Evolutionary conservation across 2,888 invertebrate species (phyloP).

Genomic region (Steromphala cineraria): DNA sequence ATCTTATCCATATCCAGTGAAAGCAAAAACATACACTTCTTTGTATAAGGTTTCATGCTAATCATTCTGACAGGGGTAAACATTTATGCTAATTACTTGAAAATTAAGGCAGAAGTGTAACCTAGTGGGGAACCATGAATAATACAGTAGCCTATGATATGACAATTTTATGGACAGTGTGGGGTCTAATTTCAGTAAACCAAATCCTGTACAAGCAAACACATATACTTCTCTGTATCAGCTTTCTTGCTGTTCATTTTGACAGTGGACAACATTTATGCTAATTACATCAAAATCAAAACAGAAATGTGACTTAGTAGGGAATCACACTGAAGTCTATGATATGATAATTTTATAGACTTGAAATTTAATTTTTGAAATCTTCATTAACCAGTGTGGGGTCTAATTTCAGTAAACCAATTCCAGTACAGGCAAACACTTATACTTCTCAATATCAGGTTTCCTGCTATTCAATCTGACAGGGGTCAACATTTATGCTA

Average conservation of each 20-base stretch:
- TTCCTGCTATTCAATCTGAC: neutral
- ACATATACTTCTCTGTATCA: neutral
- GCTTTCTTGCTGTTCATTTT: neutral
- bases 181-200: no score
- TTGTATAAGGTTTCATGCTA: no score
- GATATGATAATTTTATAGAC: neutral
- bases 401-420: no score
- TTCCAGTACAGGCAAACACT: no score
- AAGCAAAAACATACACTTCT: no score
- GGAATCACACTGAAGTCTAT: neutral
- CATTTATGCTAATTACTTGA: no score
- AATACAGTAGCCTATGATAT: neutral
- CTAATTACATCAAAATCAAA: neutral
- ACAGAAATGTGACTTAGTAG: neutral
- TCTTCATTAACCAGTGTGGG: no score
- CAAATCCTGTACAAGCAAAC: no score
- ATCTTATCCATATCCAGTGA: no score
- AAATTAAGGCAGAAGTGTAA: no score
- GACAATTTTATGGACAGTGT: neutral
- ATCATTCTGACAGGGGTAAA: no score
- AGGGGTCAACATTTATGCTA: neutral
- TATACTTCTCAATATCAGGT: neutral
- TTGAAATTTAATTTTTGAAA: neutral
- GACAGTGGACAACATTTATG: neutral
- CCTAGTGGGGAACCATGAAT: no score